Evolutionary conservation across 2,113 vertebrate species (phyloP).

Genomic region (Macrotus californicus): DNA sequence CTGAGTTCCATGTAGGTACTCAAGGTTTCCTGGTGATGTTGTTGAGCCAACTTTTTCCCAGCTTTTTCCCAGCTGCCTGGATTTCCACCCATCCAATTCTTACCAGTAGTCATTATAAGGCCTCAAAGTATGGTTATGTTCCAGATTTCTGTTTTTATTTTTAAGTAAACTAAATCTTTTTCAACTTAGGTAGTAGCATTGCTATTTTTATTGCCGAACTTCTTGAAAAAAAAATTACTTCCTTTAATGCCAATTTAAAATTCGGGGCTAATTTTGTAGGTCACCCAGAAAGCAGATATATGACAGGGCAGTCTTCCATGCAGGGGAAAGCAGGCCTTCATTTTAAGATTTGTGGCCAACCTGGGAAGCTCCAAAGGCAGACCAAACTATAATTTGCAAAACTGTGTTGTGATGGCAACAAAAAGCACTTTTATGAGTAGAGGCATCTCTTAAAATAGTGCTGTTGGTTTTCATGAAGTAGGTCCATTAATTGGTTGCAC

Average conservation of each 20-base stretch:
- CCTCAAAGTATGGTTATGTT: neutral
- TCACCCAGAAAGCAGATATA: neutral
- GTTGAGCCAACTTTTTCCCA: neutral
- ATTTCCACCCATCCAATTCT: neutral
- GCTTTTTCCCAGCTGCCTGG: neutral
- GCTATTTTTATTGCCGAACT: constrained; percentile 43
- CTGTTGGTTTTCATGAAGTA: constrained; percentile 24
- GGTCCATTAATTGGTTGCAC: neutral
- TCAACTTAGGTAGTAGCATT: neutral
- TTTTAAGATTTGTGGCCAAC: neutral
- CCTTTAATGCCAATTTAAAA: neutral
- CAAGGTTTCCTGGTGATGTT: neutral
- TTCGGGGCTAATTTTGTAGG: neutral
- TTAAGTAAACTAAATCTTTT: constrained; percentile 7
- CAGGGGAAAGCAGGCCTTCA: neutral
- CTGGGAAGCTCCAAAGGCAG: neutral
- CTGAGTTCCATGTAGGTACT: neutral
- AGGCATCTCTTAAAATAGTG: neutral
- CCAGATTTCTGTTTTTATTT: constrained; percentile 25
- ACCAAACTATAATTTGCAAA: neutral
- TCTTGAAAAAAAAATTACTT: neutral
- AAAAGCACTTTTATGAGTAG: neutral
- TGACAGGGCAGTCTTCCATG: neutral
- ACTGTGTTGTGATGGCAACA: neutral
- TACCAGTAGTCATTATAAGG: neutral